phyloP scores from a whole-genome alignment of 2,113 vertebrate genomes.

The Pelobates fuscus region DNA sequence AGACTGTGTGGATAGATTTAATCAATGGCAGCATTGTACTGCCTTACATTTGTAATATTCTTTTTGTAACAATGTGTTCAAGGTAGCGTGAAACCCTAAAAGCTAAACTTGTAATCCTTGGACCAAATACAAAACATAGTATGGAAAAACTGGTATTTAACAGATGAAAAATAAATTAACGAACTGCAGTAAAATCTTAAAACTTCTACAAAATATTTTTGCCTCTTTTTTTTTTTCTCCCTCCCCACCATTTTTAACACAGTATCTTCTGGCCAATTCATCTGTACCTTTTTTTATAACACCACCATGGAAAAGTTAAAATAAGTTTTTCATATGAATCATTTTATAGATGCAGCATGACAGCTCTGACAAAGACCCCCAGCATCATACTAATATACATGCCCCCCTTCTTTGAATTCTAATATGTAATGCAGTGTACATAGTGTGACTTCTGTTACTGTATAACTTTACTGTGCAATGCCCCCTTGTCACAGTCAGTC shows the following conservation, averaged over 20 bases:
- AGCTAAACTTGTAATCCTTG: slow-evolving; percentile 53
- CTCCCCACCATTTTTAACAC: not conserved
- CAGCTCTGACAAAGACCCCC: not conserved
- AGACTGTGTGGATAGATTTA: slow-evolving; percentile 52
- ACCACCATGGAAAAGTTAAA: slow-evolving; percentile 67
- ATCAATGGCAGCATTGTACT: slow-evolving; percentile 65
- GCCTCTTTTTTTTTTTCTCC: slow-evolving; percentile 24
- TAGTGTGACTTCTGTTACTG: not conserved
- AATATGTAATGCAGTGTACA: too few species aligned
- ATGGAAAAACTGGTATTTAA: slow-evolving; percentile 56
- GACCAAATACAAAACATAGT: slow-evolving; percentile 63
- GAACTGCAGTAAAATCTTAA: slow-evolving; percentile 54
- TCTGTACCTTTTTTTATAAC: slow-evolving; percentile 54
- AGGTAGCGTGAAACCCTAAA: slow-evolving; percentile 54
- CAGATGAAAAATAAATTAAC: slow-evolving; percentile 58
- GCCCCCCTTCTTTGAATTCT: too few species aligned
- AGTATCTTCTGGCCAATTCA: slow-evolving; percentile 25
- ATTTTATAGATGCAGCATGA: not conserved
- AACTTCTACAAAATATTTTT: slow-evolving; percentile 45
- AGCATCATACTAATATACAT: too few species aligned
- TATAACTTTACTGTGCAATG: slow-evolving; percentile 73
- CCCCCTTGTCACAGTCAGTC: slow-evolving; percentile 62
- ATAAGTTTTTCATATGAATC: slow-evolving; percentile 55
- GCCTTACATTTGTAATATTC: slow-evolving; percentile 51
- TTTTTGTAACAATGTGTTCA: slow-evolving; percentile 60